These are phyloP conservation scores for Arion vulgaris DNA, from an alignment of 1,140 invertebrate genomes.

Conservation along the genomic window DNA sequence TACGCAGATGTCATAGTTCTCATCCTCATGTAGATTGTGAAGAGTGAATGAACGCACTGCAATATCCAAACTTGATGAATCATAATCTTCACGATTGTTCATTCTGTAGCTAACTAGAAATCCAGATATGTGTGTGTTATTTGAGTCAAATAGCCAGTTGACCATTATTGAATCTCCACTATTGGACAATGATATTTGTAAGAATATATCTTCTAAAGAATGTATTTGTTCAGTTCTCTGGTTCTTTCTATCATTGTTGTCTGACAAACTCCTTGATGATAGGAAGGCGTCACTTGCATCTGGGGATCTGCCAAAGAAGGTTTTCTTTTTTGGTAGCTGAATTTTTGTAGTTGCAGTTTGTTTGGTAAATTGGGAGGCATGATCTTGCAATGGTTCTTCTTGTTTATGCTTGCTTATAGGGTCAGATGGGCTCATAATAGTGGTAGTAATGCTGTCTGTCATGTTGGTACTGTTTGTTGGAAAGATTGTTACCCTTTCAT, in stretches of 20 bases:
- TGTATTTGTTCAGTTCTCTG: not conserved
- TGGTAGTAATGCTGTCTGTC: not conserved
- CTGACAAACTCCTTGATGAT: not conserved
- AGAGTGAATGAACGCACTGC: slow-evolving; percentile 23
- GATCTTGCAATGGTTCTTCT: not conserved
- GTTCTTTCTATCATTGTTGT: not conserved
- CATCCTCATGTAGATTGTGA: slow-evolving; percentile 27
- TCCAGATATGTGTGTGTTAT: slow-evolving; percentile 14
- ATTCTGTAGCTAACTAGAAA: slow-evolving; percentile 30
- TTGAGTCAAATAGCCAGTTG: slow-evolving; percentile 1
- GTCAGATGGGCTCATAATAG: not conserved
- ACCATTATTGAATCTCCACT: not conserved
- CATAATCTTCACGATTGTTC: slow-evolving; percentile 16
- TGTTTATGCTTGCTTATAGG: not conserved
- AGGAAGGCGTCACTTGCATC: not conserved
- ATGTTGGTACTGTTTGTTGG: not conserved
- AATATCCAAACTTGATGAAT: slow-evolving; percentile 20
- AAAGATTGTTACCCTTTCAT: not conserved
- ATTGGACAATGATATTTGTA: not conserved
- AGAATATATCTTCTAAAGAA: not conserved
- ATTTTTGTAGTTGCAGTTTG: not conserved
- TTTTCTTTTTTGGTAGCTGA: not conserved
- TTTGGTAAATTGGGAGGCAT: not conserved
- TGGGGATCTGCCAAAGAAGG: not conserved
- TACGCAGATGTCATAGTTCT: slow-evolving; percentile 36